Evolutionary conservation across 2,113 vertebrate genomes (phyloP).

Genomic region (Chiloscyllium plagiosum): DNA sequence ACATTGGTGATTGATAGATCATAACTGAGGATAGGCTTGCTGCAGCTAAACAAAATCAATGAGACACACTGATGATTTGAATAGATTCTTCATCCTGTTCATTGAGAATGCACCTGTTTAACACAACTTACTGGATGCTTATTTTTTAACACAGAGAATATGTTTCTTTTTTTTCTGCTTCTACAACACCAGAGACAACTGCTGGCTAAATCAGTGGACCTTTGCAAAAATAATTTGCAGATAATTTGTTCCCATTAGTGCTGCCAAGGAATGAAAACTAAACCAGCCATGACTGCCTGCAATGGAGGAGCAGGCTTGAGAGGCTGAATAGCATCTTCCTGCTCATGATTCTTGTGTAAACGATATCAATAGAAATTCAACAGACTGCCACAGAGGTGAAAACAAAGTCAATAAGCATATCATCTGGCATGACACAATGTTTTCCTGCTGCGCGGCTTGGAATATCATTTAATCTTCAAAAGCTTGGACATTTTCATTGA

Average conservation of each 20-base stretch:
- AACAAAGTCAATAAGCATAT: not conserved
- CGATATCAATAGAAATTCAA: not conserved
- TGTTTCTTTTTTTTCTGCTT: not conserved
- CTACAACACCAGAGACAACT: not conserved
- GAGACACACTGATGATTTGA: not conserved
- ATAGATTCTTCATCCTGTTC: not conserved
- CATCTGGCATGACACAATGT: not conserved
- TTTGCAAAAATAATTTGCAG: not conserved
- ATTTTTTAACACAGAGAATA: not conserved
- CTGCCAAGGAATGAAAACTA: not conserved
- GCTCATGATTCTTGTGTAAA: no score
- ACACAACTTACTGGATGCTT: not conserved
- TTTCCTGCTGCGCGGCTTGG: not conserved
- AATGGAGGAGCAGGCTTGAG: no score
- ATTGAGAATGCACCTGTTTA: not conserved
- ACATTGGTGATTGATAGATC: not conserved
- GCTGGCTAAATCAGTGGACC: not conserved
- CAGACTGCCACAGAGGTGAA: not conserved
- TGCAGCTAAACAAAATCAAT: not conserved
- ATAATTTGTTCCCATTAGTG: not conserved
- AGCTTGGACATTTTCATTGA: not conserved
- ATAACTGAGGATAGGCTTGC: not conserved
- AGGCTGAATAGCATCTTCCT: no score
- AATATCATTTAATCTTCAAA: not conserved
- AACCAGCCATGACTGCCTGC: not conserved